Base-by-base conservation (phyloP, 2,797 vertebrate genomes). In the Typhlichthys eigenmanni region DNA sequence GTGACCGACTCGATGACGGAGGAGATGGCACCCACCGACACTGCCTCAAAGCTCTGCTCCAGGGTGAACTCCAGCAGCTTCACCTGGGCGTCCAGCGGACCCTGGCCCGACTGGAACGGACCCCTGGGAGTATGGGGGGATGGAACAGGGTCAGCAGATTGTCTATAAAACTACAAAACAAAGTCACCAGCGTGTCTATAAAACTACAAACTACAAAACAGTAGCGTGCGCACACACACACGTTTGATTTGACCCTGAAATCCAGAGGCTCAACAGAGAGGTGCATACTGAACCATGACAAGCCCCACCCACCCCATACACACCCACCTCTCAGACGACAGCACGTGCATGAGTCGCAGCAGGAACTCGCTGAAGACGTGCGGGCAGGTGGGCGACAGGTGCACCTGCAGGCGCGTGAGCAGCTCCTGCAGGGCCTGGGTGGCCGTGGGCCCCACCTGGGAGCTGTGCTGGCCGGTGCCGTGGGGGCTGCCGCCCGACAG, bases 311-410 rank as follows among this genome's bases (percentile, higher is more conserved):
- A 99, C 97, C 98, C 74, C 57, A 24, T 24, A 24, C 19, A 24
- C 56, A 3, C 1, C 0, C 93, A 99, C 97, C 98, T 96, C 89
- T 99, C 98, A 19, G 94, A 95, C 61, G 97, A 98, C 82, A 99
- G 93, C 86, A 98, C 98, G 90, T 99, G 98, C 90, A 98, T 93
- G 61, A 99, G 92, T 76, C 96, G 96, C 64, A 99, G 92, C 74
- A 99, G 93, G 90, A 99, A 98, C 93, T 99, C 97, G 90, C 96
- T 99, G 88, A 99, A 99, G 92, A 98, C 96, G 84, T 98, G 96
- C 43, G 98, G 97, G 82, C 95, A 96, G 55, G 94, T 94, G 84
- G 97, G 96, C 74, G 96, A 99, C 73, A 99, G 93, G 82, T 99
- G 98, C 55, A 99, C 97, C 90, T 99, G 98, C 69, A 99, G 92